A percentile compares a stretch with the other conserved stretches of the same genome.
Conservation (phyloP, 1,140 invertebrate species). For the Pectinophora gossypiella region DNA sequence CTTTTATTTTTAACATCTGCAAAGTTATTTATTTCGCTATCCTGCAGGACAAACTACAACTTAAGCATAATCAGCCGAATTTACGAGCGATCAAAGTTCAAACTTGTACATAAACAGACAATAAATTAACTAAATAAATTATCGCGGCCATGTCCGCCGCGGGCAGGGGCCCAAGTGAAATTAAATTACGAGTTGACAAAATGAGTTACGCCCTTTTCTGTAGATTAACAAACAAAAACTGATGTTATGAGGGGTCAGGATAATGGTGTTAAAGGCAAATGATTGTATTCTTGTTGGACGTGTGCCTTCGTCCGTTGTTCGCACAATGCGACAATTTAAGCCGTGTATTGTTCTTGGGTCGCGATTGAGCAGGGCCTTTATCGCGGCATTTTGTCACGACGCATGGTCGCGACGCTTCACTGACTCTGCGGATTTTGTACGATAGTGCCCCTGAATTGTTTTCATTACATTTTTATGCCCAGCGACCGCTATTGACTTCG, state of each 20-base stretch:
- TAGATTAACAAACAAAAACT: conserved; percentile 75
- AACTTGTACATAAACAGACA: conserved; percentile 34
- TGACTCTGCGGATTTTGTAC: conserved; percentile 1
- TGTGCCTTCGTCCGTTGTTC: conserved; percentile 36
- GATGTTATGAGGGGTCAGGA: conserved; percentile 66
- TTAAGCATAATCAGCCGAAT: too few species aligned
- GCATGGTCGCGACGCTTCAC: conserved; percentile 13
- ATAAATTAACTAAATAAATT: conserved; percentile 57
- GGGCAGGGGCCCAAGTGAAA: conserved; percentile 57
- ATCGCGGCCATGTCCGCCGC: conserved; percentile 42
- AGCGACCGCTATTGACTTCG: too few species aligned
- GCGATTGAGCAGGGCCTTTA: conserved; percentile 69
- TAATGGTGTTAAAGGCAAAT: conserved; percentile 71
- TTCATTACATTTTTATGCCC: too few species aligned
- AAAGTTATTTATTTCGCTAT: too few species aligned
- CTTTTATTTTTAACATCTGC: too few species aligned
- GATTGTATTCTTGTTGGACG: conserved; percentile 64
- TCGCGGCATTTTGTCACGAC: conserved; percentile 47
- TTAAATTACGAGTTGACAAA: conserved; percentile 74
- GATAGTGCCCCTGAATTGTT: too few species aligned
- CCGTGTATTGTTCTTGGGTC: conserved; percentile 59
- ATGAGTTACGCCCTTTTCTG: conserved; percentile 74
- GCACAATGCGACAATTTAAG: conserved; percentile 68
- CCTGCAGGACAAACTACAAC: too few species aligned
- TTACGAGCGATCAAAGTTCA: conserved; percentile 14